Percentiles rank a stretch among this genome's conserved stretches.
These are phyloP conservation scores for Campoletis sonorensis DNA, from an alignment of 1,140 invertebrate genomes.

Conservation along the genomic window DNA sequence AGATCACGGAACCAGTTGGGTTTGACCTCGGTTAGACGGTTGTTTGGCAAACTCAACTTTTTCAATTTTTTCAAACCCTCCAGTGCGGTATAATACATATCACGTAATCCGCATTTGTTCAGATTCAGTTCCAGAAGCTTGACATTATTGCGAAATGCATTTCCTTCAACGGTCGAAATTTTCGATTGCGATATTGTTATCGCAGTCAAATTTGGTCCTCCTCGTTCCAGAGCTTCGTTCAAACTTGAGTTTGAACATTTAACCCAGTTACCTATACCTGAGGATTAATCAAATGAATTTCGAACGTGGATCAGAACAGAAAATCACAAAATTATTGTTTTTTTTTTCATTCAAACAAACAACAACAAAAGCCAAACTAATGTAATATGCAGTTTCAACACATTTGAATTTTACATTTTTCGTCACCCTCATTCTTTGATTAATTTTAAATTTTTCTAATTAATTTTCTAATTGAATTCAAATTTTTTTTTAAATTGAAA, in stretches of 20 bases:
- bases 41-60: constrained; percentile 64
- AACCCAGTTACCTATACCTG: constrained; percentile 54
- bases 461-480: too few relatives aligned
- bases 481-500: too few relatives aligned
- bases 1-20: constrained; percentile 61
- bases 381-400: too few relatives aligned
- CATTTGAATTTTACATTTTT: too few relatives aligned
- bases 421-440: too few relatives aligned
- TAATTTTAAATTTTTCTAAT: too few relatives aligned
- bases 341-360: too few relatives aligned
- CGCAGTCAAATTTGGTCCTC: constrained; percentile 39
- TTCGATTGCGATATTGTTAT: constrained; percentile 57
- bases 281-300: neutral
- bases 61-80: constrained; percentile 51
- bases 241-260: constrained; percentile 63
- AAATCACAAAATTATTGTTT: neutral
- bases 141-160: constrained; percentile 55
- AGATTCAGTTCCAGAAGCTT: constrained; percentile 61
- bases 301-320: neutral
- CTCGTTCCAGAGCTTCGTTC: constrained; percentile 41
- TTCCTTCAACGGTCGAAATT: constrained; percentile 52
- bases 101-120: constrained; percentile 60
- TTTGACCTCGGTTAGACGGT: constrained; percentile 59
- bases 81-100: constrained; percentile 62
- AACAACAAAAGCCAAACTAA: too few relatives aligned